phyloP scores from a whole-genome alignment of 23 tunicate genomes.

The Ciona savignyi region DNA sequence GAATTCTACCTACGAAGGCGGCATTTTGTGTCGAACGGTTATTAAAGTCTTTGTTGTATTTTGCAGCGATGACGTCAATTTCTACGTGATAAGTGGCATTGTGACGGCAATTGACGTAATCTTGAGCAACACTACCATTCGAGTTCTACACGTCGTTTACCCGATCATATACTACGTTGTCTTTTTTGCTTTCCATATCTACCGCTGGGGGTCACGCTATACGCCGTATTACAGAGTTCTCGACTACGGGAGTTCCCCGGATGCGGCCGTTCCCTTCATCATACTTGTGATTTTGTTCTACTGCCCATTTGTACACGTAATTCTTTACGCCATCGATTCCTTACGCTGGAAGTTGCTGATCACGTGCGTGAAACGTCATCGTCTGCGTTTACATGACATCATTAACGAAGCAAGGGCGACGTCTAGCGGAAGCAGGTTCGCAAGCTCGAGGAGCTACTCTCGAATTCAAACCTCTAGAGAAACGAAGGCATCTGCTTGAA shows the following conservation, averaged over 20 bases:
- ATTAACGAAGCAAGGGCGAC: slow-evolving; percentile 8
- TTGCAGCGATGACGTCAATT: slow-evolving; percentile 50
- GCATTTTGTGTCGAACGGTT: too few relatives aligned
- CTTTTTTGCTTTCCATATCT: slow-evolving; percentile 34
- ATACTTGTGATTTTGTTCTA: slow-evolving; percentile 13
- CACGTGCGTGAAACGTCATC: slow-evolving; percentile 27
- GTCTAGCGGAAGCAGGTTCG: not conserved
- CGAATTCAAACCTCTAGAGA: not conserved
- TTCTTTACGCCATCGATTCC: slow-evolving; percentile 41
- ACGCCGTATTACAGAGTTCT: slow-evolving; percentile 23
- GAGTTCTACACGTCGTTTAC: slow-evolving; percentile 48
- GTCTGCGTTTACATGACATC: slow-evolving; percentile 17
- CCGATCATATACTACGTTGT: slow-evolving; percentile 23
- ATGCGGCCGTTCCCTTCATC: slow-evolving; percentile 7
- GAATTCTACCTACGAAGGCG: too few relatives aligned
- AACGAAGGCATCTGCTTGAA: too few relatives aligned
- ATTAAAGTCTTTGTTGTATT: too few relatives aligned
- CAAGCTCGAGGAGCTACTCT: not conserved
- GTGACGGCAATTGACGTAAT: slow-evolving; percentile 52
- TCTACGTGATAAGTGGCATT: slow-evolving; percentile 33
- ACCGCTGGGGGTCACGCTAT: slow-evolving; percentile 56
- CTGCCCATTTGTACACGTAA: slow-evolving; percentile 17
- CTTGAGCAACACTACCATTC: slow-evolving; percentile 36
- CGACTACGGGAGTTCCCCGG: slow-evolving; percentile 27
- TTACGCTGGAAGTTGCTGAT: slow-evolving; percentile 36